These are phyloP conservation scores for Stenichneumon culpator DNA, from an alignment of 2,888 invertebrate species.

Conservation along the genomic window DNA sequence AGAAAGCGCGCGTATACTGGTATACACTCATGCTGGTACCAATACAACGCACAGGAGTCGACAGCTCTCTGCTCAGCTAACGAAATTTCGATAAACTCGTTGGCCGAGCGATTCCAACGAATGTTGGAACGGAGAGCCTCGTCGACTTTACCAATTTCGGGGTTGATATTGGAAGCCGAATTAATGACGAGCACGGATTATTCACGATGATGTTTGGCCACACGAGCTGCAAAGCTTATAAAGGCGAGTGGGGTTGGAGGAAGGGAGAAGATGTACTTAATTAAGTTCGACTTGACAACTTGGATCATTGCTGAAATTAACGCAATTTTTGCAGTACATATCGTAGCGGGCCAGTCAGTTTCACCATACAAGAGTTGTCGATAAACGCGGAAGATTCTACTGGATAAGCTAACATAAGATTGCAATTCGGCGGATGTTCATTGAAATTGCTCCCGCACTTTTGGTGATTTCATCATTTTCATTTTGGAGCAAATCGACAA, in stretches of 20 bases:
- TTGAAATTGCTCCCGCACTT: background rate
- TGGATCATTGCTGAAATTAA: background rate
- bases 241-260: background rate
- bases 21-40: slow-evolving; percentile 13
- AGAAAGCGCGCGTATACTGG: slow-evolving; percentile 14
- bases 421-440: background rate
- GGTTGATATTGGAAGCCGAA: slow-evolving; percentile 52
- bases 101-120: slow-evolving; percentile 18
- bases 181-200: slow-evolving; percentile 63
- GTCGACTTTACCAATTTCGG: slow-evolving; percentile 55
- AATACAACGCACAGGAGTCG: slow-evolving; percentile 17
- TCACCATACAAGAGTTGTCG: background rate
- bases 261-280: background rate
- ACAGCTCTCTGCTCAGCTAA: slow-evolving; percentile 38
- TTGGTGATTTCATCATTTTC: slow-evolving; percentile 40
- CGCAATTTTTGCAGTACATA: background rate
- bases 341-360: background rate
- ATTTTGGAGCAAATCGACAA: slow-evolving; percentile 13
- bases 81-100: slow-evolving; percentile 65
- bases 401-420: background rate
- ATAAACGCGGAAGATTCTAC: background rate
- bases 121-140: slow-evolving; percentile 32
- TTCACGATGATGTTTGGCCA: slow-evolving; percentile 52
- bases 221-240: slow-evolving; percentile 2
- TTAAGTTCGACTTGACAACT: background rate